phyloP scores from a whole-genome alignment of 2,113 vertebrate species.

The cattle (Bos taurus) region DNA sequence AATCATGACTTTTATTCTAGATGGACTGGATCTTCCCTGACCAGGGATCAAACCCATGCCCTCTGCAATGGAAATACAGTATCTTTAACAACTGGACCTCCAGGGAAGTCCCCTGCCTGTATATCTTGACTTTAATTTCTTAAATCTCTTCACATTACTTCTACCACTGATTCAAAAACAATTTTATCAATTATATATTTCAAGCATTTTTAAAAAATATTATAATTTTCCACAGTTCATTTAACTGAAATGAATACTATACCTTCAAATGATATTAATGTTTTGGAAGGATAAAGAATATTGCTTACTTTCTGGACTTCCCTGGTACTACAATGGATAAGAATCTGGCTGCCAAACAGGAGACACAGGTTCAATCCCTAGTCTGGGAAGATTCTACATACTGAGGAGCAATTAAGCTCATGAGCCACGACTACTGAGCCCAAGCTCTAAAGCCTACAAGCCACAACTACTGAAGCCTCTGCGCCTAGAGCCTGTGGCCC shows the following conservation, averaged over 20 bases:
- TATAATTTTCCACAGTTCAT: not conserved
- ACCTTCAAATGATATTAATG: not conserved
- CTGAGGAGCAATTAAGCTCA: not conserved
- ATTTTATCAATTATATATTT: not conserved
- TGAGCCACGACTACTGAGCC: not conserved
- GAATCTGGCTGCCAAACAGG: not conserved
- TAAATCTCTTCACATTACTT: not conserved
- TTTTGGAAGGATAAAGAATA: constrained; percentile 9
- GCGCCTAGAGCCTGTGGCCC: not conserved
- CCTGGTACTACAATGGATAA: not conserved
- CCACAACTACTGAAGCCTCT: not conserved
- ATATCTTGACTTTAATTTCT: constrained; percentile 15
- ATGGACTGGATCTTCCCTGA: not conserved
- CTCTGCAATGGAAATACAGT: not conserved
- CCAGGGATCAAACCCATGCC: not conserved
- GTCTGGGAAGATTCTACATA: not conserved
- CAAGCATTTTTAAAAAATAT: not conserved
- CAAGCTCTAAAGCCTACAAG: not conserved
- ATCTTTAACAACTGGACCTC: not conserved
- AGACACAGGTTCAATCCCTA: not conserved
- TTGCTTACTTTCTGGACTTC: not conserved
- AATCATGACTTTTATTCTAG: not conserved
- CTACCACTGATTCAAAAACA: not conserved
- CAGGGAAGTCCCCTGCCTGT: not conserved
- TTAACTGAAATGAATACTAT: constrained; percentile 33